Percentiles rank a stretch among this genome's conserved stretches.
phyloP scores from a whole-genome alignment of 2,797 vertebrate species.

The Neosilurus mollespiculum region DNA sequence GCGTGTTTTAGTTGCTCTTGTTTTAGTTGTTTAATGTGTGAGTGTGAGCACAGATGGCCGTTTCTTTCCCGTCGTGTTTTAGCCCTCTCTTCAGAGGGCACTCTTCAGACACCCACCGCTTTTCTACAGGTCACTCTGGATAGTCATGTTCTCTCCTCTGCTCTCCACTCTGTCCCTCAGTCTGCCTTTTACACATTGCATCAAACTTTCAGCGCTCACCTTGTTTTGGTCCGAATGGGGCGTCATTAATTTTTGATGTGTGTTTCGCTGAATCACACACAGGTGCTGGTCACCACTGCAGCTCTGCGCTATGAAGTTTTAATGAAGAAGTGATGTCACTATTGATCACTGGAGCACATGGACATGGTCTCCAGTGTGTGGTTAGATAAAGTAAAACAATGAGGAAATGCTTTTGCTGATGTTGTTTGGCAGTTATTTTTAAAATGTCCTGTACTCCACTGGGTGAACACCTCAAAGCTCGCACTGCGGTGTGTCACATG shows the following conservation, averaged over 20 bases:
- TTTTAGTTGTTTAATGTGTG: not conserved
- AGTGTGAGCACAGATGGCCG: not conserved
- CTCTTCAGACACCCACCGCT: constrained; percentile 33
- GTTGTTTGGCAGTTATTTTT: constrained; percentile 7
- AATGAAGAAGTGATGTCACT: constrained; percentile 21
- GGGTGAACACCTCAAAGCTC: not conserved
- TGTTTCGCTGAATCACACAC: not conserved
- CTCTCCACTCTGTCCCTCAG: constrained; percentile 47
- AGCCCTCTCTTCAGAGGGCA: constrained; percentile 11
- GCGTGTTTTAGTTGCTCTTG: not conserved
- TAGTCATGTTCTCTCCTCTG: constrained; percentile 47
- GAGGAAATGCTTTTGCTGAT: constrained; percentile 13
- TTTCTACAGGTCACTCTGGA: constrained; percentile 34
- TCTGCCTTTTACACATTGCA: constrained; percentile 70
- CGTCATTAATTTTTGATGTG: constrained; percentile 71
- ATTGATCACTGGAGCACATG: constrained; percentile 11
- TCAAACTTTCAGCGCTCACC: constrained; percentile 72
- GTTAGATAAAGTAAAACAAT: not conserved
- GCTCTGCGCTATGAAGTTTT: constrained; percentile 20
- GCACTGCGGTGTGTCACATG: not conserved
- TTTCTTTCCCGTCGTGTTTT: constrained; percentile 14
- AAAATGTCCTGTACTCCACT: not conserved
- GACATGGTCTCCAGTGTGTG: not conserved
- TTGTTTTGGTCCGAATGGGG: constrained; percentile 70
- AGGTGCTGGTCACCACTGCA: constrained; percentile 41